Conservation (phyloP, 1,140 invertebrate species). For the Hesperophylax magnus region DNA sequence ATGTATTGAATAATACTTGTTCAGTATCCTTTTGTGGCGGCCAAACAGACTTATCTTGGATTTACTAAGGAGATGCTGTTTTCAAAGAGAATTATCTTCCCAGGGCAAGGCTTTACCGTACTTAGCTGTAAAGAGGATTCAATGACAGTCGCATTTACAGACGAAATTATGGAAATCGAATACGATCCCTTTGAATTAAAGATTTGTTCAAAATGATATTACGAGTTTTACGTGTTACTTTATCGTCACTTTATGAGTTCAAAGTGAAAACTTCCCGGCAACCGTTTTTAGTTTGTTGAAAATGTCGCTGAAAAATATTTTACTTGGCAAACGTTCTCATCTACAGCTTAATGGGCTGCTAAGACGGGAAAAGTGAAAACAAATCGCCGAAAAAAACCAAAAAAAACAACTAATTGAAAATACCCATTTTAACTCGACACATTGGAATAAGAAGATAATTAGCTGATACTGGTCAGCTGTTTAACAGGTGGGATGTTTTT, state of each 20-base stretch:
- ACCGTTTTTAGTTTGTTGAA: not conserved
- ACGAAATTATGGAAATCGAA: too few species aligned
- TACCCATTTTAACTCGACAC: not conserved
- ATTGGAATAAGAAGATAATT: not conserved
- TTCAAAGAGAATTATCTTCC: conserved; percentile 36
- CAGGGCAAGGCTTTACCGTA: conserved; percentile 9
- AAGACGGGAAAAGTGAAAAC: conserved; percentile 42
- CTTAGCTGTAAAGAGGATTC: too few species aligned
- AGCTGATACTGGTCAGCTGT: not conserved
- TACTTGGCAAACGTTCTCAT: conserved; percentile 31
- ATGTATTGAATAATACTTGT: conserved; percentile 37
- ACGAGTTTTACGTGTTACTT: too few species aligned
- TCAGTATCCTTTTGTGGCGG: conserved; percentile 39
- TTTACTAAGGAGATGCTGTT: conserved; percentile 26
- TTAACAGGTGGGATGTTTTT: conserved; percentile 1
- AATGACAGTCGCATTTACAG: too few species aligned
- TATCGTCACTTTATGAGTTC: too few species aligned
- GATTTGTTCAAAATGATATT: not conserved
- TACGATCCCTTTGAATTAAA: too few species aligned
- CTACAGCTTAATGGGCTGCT: conserved; percentile 39
- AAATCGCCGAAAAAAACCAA: not conserved
- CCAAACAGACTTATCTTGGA: conserved; percentile 43
- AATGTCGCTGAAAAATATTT: conserved; percentile 40
- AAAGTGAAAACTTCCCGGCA: too few species aligned
- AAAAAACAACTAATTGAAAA: conserved; percentile 26